Conservation (phyloP, 2,888 invertebrate species). For the Cheiracanthium punctorium region DNA sequence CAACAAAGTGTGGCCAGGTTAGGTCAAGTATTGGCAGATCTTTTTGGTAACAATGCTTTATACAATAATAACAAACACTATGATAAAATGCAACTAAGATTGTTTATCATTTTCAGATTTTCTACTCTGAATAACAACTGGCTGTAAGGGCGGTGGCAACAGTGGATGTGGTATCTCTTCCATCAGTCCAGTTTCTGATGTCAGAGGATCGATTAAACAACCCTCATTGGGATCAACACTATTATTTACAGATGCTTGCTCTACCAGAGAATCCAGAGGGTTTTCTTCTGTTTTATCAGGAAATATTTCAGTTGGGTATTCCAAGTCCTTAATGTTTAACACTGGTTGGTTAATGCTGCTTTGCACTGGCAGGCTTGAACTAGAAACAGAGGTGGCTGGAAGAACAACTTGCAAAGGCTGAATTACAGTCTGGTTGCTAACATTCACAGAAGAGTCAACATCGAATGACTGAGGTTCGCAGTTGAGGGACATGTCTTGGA, state of each 20-base stretch:
- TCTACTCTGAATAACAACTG: constrained; percentile 41
- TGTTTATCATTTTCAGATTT: constrained; percentile 19
- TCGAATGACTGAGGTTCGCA: not conserved
- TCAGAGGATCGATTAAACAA: constrained; percentile 33
- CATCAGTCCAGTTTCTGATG: constrained; percentile 37
- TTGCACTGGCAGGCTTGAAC: not conserved
- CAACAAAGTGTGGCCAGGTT: not conserved
- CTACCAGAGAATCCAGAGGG: not conserved
- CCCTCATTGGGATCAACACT: not conserved
- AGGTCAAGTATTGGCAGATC: no score
- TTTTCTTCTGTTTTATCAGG: constrained; percentile 30
- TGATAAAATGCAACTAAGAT: not conserved
- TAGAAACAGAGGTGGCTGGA: not conserved
- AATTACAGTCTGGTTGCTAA: constrained; percentile 11
- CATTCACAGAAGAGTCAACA: not conserved
- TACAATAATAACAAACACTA: not conserved
- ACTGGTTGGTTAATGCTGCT: constrained; percentile 1
- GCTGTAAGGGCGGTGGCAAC: constrained; percentile 58
- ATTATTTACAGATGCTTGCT: not conserved
- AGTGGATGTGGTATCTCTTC: constrained; percentile 26
- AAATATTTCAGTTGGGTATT: constrained; percentile 58
- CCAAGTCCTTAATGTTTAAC: constrained; percentile 49
- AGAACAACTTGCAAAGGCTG: constrained; percentile 37
- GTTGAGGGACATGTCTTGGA: not conserved
- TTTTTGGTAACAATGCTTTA: not conserved